phyloP scores from a whole-genome alignment of 2,888 invertebrate genomes.

The Geotrupes spiniger region DNA sequence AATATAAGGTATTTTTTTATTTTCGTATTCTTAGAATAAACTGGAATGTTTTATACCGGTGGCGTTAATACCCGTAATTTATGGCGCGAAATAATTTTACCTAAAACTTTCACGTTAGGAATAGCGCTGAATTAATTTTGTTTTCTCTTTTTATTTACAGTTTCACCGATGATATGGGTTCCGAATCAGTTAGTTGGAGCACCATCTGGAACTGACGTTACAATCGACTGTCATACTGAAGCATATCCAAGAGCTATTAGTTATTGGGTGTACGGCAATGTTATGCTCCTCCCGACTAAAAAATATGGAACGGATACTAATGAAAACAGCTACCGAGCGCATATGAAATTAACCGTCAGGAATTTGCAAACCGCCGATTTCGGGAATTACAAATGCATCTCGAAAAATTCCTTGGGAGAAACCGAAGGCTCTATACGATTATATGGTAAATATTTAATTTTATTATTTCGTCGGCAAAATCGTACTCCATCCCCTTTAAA shows the following conservation, averaged over 20 bases:
- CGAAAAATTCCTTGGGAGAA: constrained; percentile 90
- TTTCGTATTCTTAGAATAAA: constrained; percentile 18
- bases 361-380: constrained; percentile 82
- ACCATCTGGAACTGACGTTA: constrained; percentile 85
- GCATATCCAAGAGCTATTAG: constrained; percentile 89
- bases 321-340: constrained; percentile 84
- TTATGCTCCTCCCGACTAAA: constrained; percentile 85
- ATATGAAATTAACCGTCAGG: constrained; percentile 85
- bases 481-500: too few relatives aligned
- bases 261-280: constrained; percentile 88
- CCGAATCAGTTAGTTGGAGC: constrained; percentile 92
- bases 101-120: constrained; percentile 8
- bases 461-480: too few relatives aligned
- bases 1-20: constrained; percentile 24
- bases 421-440: constrained; percentile 90
- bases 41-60: constrained; percentile 18
- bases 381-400: constrained; percentile 89
- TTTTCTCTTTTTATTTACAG: constrained; percentile 52
- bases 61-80: constrained; percentile 24
- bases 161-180: constrained; percentile 93
- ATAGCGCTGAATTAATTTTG: constrained; percentile 3
- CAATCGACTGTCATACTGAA: constrained; percentile 90
- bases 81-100: constrained; percentile 16
- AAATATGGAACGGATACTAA: constrained; percentile 81
- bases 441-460: constrained; percentile 81